Percentiles rank a stretch among this genome's conserved stretches.
Conservation (phyloP, 2,113 vertebrate species). For the Microtus oregoni region DNA sequence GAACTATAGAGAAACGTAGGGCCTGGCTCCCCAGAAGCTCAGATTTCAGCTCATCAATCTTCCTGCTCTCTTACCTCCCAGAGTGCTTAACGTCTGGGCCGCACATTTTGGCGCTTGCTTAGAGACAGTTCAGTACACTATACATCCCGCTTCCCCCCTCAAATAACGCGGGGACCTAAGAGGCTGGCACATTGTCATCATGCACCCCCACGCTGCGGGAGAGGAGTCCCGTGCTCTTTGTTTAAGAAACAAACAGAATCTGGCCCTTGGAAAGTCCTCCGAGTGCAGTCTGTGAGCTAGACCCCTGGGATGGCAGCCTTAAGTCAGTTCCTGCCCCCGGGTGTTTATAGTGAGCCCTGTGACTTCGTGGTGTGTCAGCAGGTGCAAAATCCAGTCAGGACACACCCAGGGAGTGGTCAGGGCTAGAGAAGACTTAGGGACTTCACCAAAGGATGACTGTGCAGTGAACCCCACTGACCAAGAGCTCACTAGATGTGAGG, state of each 20-base stretch:
- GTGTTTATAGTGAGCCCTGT: neutral
- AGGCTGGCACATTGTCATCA: neutral
- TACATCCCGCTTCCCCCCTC: neutral
- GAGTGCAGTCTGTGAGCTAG: neutral
- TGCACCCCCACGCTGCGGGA: neutral
- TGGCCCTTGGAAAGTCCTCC: neutral
- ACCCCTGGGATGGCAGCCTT: neutral
- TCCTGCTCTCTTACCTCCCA: constrained; percentile 17
- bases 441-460: neutral
- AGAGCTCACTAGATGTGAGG: neutral
- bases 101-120: neutral
- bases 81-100: neutral
- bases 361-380: neutral
- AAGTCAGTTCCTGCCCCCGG: neutral
- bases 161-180: neutral
- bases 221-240: neutral
- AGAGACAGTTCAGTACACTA: neutral
- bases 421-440: neutral
- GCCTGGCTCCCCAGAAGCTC: neutral
- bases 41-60: neutral
- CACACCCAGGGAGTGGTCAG: neutral
- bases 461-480: neutral
- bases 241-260: neutral
- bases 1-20: neutral
- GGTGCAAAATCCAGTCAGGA: neutral